Evolutionary conservation across 2,797 vertebrate genomes (phyloP), one percentile per base, ranked within the genome.

Genomic region (Danio choprae): DNA sequence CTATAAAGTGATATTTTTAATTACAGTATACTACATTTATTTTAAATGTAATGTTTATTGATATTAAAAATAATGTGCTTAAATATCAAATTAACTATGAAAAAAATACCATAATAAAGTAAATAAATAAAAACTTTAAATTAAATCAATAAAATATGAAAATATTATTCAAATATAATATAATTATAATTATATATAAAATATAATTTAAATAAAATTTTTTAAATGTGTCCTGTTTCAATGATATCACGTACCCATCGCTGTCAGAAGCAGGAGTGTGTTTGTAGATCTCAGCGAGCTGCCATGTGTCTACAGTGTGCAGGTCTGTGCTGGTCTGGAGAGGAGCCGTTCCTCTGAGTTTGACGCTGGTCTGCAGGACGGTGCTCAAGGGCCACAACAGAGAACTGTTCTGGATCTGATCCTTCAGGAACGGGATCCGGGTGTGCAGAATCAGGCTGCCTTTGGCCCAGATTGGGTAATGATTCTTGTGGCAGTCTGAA

Each of bases 301-400:
- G 85, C 46, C 89, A 84, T 5, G 84, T 13, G 13, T 90, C 86
- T 13, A 92, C 81, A 6, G 88, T 80, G 0, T 91, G 89, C 74
- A 93, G 75, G 55, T 93, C 89, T 65, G 78, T 88, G 62, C 78
- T 90, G 40, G 88, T 72, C 46, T 89, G 85, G 12, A 96, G 91
- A 0, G 92, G 90, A 12, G 86, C 85, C 6, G 91, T 84, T 64
- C 85, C 92, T 50, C 91, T 87, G n/a, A 93, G 89, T 10, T 84
- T 92, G 22, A 94, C 86, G 0, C 93, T 86, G 0, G 93, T 92
- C 74, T 91, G 92, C 16, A 97, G 92, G 59, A 94, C 85, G 51
- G 94, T 83, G 62, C 95, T 95, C 81, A 97, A 88, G 0, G 87
- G 89, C 89, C 93, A 95, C 16, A 96, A 90, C 56, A 95, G 84